A percentile compares a stretch with the other conserved stretches of the same genome.
phyloP scores from a whole-genome alignment of 2,113 vertebrate genomes.

The Salminus brasiliensis region DNA sequence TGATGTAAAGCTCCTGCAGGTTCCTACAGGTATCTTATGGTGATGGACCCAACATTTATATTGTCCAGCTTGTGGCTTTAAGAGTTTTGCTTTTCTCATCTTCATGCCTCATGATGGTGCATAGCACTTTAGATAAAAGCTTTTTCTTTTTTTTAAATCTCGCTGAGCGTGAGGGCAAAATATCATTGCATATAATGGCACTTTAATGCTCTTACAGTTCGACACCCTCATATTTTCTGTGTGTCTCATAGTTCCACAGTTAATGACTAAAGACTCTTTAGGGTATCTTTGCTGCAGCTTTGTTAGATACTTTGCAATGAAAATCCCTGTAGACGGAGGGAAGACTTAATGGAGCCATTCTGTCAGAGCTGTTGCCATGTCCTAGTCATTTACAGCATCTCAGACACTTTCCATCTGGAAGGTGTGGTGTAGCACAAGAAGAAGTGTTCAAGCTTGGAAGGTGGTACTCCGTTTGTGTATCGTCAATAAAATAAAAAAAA shows the following conservation, averaged over 20 bases:
- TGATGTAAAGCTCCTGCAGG: background rate
- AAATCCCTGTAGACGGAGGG: background rate
- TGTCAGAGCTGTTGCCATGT: background rate
- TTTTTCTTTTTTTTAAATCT: background rate
- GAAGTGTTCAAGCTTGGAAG: background rate
- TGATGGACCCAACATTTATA: background rate
- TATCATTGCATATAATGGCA: constrained; percentile 30
- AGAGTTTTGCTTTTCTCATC: no score
- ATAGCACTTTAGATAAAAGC: background rate
- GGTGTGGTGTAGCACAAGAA: background rate
- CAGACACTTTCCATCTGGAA: background rate
- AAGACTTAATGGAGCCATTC: background rate
- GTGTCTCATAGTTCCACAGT: background rate
- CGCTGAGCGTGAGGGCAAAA: background rate
- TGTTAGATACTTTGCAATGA: background rate
- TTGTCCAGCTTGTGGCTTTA: no score
- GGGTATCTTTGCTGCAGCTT: background rate
- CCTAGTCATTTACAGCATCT: background rate
- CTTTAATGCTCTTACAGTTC: constrained; percentile 33
- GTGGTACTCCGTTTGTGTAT: background rate
- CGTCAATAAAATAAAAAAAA: no score
- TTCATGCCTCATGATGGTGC: background rate
- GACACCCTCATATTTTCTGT: background rate
- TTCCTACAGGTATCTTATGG: background rate
- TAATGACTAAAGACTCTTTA: background rate